A percentile compares a stretch with the other conserved stretches of the same genome.
Conservation (phyloP, 2,797 vertebrate species). For the Parauchenoglanis ngamensis region DNA sequence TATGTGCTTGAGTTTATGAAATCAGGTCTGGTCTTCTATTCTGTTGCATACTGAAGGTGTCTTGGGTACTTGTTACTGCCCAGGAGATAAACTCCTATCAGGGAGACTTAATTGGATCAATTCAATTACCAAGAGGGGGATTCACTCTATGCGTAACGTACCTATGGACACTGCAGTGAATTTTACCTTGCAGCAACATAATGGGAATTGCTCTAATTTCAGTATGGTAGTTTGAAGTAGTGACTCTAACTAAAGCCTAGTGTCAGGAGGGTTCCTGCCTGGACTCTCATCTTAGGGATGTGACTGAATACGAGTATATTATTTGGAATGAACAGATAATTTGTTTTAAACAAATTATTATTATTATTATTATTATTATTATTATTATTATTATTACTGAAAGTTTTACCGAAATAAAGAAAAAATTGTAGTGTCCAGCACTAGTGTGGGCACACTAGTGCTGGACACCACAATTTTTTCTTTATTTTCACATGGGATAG, state of each 20-base stretch:
- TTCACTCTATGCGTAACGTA: constrained; percentile 45
- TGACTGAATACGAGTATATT: not conserved
- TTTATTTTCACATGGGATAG: not conserved
- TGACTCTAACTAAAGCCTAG: not conserved
- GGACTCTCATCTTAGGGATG: not conserved
- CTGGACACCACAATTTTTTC: not conserved
- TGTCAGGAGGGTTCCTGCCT: not conserved
- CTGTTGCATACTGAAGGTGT: constrained; percentile 32
- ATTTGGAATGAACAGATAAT: not conserved
- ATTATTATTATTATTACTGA: no score
- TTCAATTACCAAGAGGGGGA: constrained; percentile 52
- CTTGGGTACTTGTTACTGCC: constrained; percentile 49
- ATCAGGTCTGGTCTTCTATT: constrained; percentile 9
- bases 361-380: no score
- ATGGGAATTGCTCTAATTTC: not conserved
- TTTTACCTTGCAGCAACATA: constrained; percentile 34
- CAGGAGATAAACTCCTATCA: constrained; percentile 56
- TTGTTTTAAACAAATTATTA: not conserved
- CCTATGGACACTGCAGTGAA: constrained; percentile 43
- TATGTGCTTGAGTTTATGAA: not conserved
- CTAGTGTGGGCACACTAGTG: not conserved
- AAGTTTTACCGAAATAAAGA: no score
- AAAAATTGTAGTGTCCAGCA: no score
- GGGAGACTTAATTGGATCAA: constrained; percentile 54
- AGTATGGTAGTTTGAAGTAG: not conserved